Percentiles rank a stretch among this genome's conserved stretches.
Conservation (phyloP, 2,113 vertebrate species). For the Catharus bicknelli region DNA sequence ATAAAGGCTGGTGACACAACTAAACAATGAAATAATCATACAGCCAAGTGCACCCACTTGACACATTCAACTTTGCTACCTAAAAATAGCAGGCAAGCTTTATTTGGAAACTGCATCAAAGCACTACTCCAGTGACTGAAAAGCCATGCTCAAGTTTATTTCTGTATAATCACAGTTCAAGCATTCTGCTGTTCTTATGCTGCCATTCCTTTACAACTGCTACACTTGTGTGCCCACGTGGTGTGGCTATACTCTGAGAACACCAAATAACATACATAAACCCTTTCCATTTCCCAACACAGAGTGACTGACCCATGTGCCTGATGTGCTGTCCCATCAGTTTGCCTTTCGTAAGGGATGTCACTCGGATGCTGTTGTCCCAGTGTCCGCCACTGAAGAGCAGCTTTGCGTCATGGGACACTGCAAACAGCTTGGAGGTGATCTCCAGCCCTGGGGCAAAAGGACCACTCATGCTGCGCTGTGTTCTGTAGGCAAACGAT, state of each 20-base stretch:
- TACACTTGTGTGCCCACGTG: not conserved
- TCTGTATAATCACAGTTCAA: not conserved
- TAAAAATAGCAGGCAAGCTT: not conserved
- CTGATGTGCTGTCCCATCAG: conserved; percentile 88
- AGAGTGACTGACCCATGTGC: conserved; percentile 88
- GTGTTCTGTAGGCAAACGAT: conserved; percentile 79
- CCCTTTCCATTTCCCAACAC: not conserved
- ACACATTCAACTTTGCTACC: not conserved
- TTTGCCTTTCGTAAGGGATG: conserved; percentile 90
- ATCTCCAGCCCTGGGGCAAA: conserved; percentile 90
- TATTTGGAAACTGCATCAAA: not conserved
- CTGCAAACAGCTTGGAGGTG: conserved; percentile 85
- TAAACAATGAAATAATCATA: not conserved
- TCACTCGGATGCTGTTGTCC: conserved; percentile 96
- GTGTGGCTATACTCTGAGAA: not conserved
- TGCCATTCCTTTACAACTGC: not conserved
- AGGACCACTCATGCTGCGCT: conserved; percentile 86
- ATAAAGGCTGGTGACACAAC: not conserved
- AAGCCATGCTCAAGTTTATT: not conserved
- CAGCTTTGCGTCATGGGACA: conserved; percentile 95
- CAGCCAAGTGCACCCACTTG: not conserved
- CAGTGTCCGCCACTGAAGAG: conserved; percentile 96
- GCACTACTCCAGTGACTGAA: not conserved
- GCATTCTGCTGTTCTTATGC: not conserved
- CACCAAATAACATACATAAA: not conserved